Evolutionary conservation across 2,888 invertebrate species (phyloP).

Genomic region (Ariolimax columbianus): DNA sequence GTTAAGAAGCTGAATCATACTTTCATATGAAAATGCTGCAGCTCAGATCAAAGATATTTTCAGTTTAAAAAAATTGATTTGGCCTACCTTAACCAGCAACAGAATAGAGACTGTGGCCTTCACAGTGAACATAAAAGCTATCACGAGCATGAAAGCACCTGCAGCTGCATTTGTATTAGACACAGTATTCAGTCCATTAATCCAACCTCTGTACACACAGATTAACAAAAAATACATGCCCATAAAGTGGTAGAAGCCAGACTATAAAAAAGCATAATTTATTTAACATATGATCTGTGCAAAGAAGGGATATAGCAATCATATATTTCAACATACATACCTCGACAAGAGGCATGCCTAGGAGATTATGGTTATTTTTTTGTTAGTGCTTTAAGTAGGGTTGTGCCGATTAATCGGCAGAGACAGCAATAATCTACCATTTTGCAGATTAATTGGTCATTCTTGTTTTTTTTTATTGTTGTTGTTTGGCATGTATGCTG

Average conservation of each 20-base stretch:
- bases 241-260: not conserved
- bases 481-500: no score
- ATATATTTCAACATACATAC: not conserved
- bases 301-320: not conserved
- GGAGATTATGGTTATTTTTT: no score
- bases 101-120: constrained; percentile 78
- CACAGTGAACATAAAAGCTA: constrained; percentile 78
- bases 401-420: no score
- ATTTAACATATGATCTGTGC: not conserved
- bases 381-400: no score
- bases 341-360: no score
- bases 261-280: not conserved
- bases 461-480: no score
- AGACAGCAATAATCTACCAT: no score
- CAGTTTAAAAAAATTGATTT: not conserved
- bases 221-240: constrained; percentile 14
- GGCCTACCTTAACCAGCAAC: constrained; percentile 79
- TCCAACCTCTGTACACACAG: constrained; percentile 77
- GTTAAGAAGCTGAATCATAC: no score
- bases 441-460: no score
- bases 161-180: constrained; percentile 70
- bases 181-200: constrained; percentile 70
- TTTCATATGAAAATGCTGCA: no score
- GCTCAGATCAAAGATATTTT: not conserved
- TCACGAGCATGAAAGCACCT: constrained; percentile 79